phyloP scores from a whole-genome alignment of 1,140 invertebrate species.

The Lordiphosa stackelbergi region DNA sequence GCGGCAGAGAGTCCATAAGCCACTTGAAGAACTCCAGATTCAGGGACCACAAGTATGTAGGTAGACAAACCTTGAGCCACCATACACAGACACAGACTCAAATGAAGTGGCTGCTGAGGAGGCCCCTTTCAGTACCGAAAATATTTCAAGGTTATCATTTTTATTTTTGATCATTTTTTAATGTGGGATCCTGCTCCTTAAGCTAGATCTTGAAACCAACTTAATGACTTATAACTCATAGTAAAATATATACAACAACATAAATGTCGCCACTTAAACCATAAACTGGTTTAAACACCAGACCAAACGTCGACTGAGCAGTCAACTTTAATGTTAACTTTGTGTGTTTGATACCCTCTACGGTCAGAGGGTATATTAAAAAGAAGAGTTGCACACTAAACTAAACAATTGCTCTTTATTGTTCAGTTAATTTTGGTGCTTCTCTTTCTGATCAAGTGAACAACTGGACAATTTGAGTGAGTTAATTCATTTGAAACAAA shows the following conservation, averaged over 20 bases:
- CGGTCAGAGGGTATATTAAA: no score
- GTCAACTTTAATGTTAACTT: no score
- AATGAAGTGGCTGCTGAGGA: no score
- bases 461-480: no score
- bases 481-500: no score
- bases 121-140: no score
- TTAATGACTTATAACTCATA: conserved; percentile 27
- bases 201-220: conserved; percentile 37
- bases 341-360: conserved; percentile 8
- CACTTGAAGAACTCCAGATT: conserved; percentile 23
- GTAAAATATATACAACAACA: conserved; percentile 22
- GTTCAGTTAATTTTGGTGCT: no score
- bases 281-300: conserved; percentile 40
- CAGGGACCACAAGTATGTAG: conserved; percentile 26
- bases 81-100: no score
- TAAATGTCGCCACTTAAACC: conserved; percentile 41
- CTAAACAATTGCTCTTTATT: no score
- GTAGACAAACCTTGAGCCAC: conserved; percentile 15
- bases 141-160: conserved; percentile 29
- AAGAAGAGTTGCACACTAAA: no score
- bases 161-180: background rate
- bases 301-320: conserved; percentile 5
- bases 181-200: conserved; percentile 16
- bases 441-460: no score
- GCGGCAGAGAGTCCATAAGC: conserved; percentile 18